A percentile compares a stretch with the other conserved stretches of the same genome.
Conservation (phyloP, 1,140 invertebrate species). For the Fopius arisanus region DNA sequence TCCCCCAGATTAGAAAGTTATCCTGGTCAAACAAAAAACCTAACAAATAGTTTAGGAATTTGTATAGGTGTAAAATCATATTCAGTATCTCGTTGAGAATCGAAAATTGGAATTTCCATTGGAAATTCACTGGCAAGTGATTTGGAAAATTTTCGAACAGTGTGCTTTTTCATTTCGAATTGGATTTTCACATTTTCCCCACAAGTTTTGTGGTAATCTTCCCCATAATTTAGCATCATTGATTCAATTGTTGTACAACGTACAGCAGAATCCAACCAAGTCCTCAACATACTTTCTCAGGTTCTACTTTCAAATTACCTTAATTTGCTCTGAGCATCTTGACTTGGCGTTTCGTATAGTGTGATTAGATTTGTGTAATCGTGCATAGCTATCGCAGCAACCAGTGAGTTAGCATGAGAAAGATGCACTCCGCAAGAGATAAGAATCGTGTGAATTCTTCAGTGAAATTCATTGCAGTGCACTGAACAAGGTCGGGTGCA, state of each 20-base stretch:
- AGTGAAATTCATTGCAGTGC: neutral
- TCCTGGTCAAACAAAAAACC: neutral
- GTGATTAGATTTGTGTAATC: neutral
- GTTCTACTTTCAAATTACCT: neutral
- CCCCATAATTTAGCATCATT: neutral
- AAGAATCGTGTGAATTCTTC: neutral
- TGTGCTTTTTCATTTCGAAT: neutral
- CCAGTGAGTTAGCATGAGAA: neutral
- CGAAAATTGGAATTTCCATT: no score
- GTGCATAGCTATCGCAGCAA: neutral
- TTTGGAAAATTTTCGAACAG: no score
- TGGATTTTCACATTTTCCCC: neutral
- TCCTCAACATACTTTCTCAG: neutral
- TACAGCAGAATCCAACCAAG: neutral
- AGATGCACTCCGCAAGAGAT: neutral
- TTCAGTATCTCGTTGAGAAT: neutral
- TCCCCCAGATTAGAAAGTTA: neutral
- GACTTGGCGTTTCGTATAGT: neutral
- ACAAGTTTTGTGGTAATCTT: neutral
- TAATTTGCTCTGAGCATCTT: neutral
- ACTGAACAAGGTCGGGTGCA: neutral
- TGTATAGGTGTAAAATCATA: neutral
- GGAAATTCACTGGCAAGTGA: no score
- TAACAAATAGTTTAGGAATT: neutral
- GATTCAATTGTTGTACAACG: neutral